Base-by-base conservation (phyloP, 2,797 vertebrate species). In the Acanthurus tractus region DNA sequence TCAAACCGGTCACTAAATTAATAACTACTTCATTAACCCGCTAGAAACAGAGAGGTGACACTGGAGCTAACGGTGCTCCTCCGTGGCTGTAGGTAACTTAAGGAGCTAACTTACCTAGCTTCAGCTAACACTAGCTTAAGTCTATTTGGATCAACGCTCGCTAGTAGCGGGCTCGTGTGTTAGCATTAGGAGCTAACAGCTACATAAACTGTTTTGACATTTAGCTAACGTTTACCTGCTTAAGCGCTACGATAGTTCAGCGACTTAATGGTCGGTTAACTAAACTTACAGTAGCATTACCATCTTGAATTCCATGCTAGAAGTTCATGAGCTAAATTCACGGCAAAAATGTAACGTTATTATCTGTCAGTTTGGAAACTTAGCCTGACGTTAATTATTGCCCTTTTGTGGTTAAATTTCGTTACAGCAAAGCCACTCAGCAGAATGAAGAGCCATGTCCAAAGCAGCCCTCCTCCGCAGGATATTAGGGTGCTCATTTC, bases 101-200 rank as follows among this genome's bases (percentile, higher is more conserved):
- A 17, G 2, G 4, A 14, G 66, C 71, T 66, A 20, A 25, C 44
- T 61, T 45, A 63, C 70, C 69, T 8, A 12, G 22, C 4, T 1
- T 3, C 25, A 29, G 79, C 78, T 80, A 78, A 20, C 79, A 13
- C 8, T 23, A 56, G 29, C 67, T 14, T 1, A 6, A 2, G 11
- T 59, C 45, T 50, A 18, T 44, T 75, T 11, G 53, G n/a, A 15
- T 12, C 2, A 45, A 42, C 29, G 63, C 56, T 38, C 53, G 78
- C 63, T 84, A 69, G 55, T 4, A 12, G 58, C 22, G 50, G 48
- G 76, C 82, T 66, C 64, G 1, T 36, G 53, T 22, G 84, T 76
- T 90, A 89, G 65, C 89, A 52, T 1, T 12, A 5, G 49, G 36
- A 73, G 86, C 88, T 89, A 90, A 76, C 86, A 1, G 81, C 81